These are phyloP conservation scores for Blomia tropicalis DNA, from an alignment of 2,888 invertebrate species.

Conservation along the genomic window DNA sequence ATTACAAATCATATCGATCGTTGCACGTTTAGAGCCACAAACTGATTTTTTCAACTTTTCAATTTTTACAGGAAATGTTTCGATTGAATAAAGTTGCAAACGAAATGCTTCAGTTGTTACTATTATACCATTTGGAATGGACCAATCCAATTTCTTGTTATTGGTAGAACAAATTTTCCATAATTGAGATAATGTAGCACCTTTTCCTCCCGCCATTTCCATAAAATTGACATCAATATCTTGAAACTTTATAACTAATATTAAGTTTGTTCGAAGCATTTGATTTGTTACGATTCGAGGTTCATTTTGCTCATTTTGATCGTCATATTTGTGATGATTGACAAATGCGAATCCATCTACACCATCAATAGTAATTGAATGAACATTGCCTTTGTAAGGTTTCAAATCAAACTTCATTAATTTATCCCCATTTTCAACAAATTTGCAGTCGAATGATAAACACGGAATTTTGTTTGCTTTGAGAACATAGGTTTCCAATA, in stretches of 20 bases:
- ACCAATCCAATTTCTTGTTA: not conserved
- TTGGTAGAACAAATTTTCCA: constrained; percentile 18
- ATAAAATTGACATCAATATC: not conserved
- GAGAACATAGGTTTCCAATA: too few species aligned
- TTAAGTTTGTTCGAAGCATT: too few species aligned
- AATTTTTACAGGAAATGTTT: not conserved
- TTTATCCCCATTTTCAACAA: too few species aligned
- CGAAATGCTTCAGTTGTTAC: constrained; percentile 20
- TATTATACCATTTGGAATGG: constrained; percentile 19
- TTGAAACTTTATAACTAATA: not conserved
- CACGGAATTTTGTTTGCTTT: too few species aligned
- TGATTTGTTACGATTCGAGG: too few species aligned
- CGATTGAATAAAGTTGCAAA: not conserved
- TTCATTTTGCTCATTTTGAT: too few species aligned
- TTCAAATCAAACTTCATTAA: too few species aligned
- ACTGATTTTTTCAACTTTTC: not conserved
- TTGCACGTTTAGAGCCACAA: not conserved
- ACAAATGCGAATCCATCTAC: too few species aligned
- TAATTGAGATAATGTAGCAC: constrained; percentile 15
- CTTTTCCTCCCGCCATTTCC: constrained; percentile 26
- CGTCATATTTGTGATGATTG: too few species aligned
- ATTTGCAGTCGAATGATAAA: too few species aligned
- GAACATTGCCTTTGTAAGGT: too few species aligned
- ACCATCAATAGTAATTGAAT: too few species aligned
- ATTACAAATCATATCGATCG: not conserved